Evolutionary conservation across 2,797 vertebrate species (phyloP), one percentile per base, ranked within the genome.

Genomic region (Synaphobranchus kaupii): DNA sequence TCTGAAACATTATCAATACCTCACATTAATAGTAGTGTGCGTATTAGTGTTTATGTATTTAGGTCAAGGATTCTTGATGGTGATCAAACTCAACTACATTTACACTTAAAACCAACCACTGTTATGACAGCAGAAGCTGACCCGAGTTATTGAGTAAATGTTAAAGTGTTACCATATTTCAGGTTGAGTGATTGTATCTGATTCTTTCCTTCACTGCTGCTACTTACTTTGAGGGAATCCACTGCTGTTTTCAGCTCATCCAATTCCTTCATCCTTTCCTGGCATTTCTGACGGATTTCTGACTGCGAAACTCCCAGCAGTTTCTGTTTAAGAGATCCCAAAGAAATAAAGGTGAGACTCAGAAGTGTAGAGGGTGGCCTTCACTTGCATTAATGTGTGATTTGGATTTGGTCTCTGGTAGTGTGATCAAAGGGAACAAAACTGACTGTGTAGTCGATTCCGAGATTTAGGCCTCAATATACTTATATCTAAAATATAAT

Each of bases 201-300:
- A 44, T 31, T 47, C 7, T 44, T 63, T 39, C 22, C 28, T 83
- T 28, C 47, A 13, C 6, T 48, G 28, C 8, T 68, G 34, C 52
- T 31, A 68, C 89, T 88, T 90, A 96, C 96, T 92, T 97, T 97
- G 22, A 97, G 90, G 4, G 96, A 97, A 90, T 97, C 96, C 88
- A 96, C 96, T 1, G 96, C 93, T 0, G 95, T 96, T 90, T 96
- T 97, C 88, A 97, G 93, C 88, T 96, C 95, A 31, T 96, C 96
- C 90, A 97, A 90, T 90, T 97, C 97, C 89, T 96, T 97, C 89
- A 96, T 91, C 71, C 96, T 95, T 88, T 97, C 97, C 20, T 95
- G 96, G 87, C 96, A 96, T 95, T 96, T 96, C 87, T 95, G 93
- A 89, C 92, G 96, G 85, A 97, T 97, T 92, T 97, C 97, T 1